A percentile compares a stretch with the other conserved stretches of the same genome.
Conservation (phyloP, 2,888 invertebrate species). For the Eilema caniola region DNA sequence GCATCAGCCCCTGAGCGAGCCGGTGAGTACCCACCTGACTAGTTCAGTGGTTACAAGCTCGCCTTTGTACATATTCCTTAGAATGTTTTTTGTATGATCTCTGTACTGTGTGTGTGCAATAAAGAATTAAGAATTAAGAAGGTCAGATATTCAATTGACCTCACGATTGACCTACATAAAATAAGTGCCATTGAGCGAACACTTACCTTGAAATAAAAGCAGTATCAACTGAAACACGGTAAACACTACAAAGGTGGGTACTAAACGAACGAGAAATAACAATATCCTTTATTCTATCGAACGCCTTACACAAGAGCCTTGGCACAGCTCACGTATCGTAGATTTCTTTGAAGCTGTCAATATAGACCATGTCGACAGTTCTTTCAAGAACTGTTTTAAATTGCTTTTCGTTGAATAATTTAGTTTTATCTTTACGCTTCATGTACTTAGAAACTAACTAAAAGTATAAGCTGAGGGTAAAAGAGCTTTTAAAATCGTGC, state of each 20-base stretch:
- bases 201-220: conserved; percentile 59
- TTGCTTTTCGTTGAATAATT: conserved; percentile 46
- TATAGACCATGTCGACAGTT: conserved; percentile 57
- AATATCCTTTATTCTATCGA: conserved; percentile 61
- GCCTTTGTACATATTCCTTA: no score
- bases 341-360: conserved; percentile 59
- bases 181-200: conserved; percentile 58
- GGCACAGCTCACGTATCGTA: conserved; percentile 16
- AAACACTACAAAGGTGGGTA: conserved; percentile 60
- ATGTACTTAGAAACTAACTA: conserved; percentile 13
- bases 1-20: no score
- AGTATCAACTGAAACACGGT: conserved; percentile 57
- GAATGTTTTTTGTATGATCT: no score
- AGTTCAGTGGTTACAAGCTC: no score
- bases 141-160: conserved; percentile 57
- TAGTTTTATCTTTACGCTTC: conserved; percentile 22
- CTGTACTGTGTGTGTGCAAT: no score
- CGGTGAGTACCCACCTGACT: no score
- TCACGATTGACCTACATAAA: conserved; percentile 56
- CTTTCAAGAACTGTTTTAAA: conserved; percentile 55
- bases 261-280: conserved; percentile 64
- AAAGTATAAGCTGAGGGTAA: no score
- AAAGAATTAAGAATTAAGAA: no score
- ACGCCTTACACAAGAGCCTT: conserved; percentile 41
- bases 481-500: no score